phyloP scores from a whole-genome alignment of 2,888 invertebrate species.

The Dascillus cervinus region DNA sequence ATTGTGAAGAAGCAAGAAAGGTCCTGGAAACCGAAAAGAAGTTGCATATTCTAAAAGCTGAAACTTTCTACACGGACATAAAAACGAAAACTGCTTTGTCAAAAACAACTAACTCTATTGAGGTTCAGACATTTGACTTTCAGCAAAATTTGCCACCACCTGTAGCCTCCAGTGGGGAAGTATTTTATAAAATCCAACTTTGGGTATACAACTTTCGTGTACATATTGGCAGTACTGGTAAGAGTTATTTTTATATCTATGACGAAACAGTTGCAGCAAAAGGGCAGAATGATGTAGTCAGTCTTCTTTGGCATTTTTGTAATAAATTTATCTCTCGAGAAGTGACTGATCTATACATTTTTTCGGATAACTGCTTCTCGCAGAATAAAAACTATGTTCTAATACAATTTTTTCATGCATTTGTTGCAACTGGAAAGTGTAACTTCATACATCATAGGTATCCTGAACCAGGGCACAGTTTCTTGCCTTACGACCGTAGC shows the following conservation, averaged over 20 bases:
- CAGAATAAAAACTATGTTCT: constrained; percentile 1
- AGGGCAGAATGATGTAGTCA: constrained; percentile 5
- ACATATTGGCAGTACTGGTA: constrained; percentile 4
- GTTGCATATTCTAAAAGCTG: constrained; percentile 3
- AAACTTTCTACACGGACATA: constrained; percentile 3
- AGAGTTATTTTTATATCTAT: constrained; percentile 8
- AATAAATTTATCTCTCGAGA: background rate
- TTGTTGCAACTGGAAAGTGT: too few species aligned
- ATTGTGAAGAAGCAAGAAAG: background rate
- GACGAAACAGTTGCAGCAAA: constrained; percentile 5
- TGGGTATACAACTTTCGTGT: constrained; percentile 10
- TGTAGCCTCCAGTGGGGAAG: constrained; percentile 3
- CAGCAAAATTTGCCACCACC: constrained; percentile 5
- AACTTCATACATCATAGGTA: too few species aligned
- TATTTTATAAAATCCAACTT: constrained; percentile 11
- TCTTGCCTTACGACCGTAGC: constrained; percentile 4
- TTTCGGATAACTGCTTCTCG: constrained; percentile 1
- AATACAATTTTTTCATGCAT: background rate
- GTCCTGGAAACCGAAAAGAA: background rate
- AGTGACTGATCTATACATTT: too few species aligned
- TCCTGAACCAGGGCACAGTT: constrained; percentile 3
- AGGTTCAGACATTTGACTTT: constrained; percentile 6
- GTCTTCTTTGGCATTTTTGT: background rate
- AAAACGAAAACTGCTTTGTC: constrained; percentile 3
- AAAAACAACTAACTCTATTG: constrained; percentile 2